Conservation (phyloP, 2,113 vertebrate species). For the Ahaetulla prasina region DNA sequence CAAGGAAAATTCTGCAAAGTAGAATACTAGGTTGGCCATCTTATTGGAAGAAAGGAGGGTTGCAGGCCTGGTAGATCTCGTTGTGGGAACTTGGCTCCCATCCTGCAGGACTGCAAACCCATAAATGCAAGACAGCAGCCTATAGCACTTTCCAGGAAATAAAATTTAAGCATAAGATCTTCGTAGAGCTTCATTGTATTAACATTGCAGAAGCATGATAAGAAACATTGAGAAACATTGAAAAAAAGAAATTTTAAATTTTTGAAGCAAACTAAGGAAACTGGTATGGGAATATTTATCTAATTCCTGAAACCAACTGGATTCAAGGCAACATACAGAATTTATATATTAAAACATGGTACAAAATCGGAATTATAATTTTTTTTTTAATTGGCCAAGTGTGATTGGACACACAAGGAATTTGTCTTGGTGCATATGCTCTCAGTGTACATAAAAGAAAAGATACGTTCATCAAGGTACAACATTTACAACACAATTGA, state of each 20-base stretch:
- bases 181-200: neutral
- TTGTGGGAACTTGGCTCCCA: neutral
- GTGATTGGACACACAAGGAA: too few relatives aligned
- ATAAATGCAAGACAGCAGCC: neutral
- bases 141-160: neutral
- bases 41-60: neutral
- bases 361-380: neutral
- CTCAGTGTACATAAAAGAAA: too few relatives aligned
- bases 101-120: neutral
- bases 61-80: neutral
- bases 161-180: neutral
- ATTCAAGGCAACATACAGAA: neutral
- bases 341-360: neutral
- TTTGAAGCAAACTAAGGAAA: neutral
- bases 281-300: neutral
- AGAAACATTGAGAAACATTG: neutral
- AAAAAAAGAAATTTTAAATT: neutral
- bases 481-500: too few relatives aligned
- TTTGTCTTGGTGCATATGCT: too few relatives aligned
- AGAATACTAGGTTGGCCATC: neutral
- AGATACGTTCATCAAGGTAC: too few relatives aligned
- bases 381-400: too few relatives aligned
- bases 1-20: neutral
- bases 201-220: neutral
- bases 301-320: neutral